Evolutionary conservation across 30 jellyfish, hydroid and myxozoan species (phyloP), one percentile per base, ranked within the genome.

Genomic region (Turritopsis dohrnii): DNA sequence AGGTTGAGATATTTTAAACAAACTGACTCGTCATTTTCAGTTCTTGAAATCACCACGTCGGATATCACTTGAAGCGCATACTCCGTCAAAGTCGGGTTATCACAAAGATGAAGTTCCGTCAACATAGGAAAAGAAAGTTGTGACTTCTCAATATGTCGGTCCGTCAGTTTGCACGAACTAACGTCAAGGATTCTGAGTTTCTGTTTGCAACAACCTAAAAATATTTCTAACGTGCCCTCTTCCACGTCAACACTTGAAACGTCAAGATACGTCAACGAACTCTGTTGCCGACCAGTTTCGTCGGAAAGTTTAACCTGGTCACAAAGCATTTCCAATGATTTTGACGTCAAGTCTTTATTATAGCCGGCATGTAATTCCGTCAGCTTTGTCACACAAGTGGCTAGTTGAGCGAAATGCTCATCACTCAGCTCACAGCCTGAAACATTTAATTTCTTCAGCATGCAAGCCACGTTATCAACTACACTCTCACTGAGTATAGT

Each of bases 371-470:
- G 77, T 0, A 69, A 27, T 69, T 23, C 30, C 0, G 28, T 23
- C 16, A 69, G 8, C 28, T 17, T 0, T 21, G 77, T 69, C 16
- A 69, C 30, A 27, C 77, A 69, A 1, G 16, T 21, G 23, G 30
- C 22, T 23, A 69, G 31, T 23, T 69, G 77, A 8, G 22, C 28
- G 17, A 69, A 69, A 69, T 69, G 77, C 4, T 69, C 77, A 69
- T 69, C 77, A n/a, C 31, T 27, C 30, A 69, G 77, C 22, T 69
- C 77, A 69, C 77, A 69, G 8, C 77, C 77, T 0, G 77, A n/a
- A 23, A 69, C 9, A 21, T 69, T 69, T 69, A 69, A 69, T 9
- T 27, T 69, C 77, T 69, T 27, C 19, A 69, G 9, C 30, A n/a
- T 9, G 9, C 77, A 27, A 69, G 28, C 77, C 9, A 9, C 77